Percentiles rank a stretch among this genome's conserved stretches.
These are phyloP conservation scores for Pseudoatta argentina DNA, from an alignment of 1,140 invertebrate species.

Conservation along the genomic window DNA sequence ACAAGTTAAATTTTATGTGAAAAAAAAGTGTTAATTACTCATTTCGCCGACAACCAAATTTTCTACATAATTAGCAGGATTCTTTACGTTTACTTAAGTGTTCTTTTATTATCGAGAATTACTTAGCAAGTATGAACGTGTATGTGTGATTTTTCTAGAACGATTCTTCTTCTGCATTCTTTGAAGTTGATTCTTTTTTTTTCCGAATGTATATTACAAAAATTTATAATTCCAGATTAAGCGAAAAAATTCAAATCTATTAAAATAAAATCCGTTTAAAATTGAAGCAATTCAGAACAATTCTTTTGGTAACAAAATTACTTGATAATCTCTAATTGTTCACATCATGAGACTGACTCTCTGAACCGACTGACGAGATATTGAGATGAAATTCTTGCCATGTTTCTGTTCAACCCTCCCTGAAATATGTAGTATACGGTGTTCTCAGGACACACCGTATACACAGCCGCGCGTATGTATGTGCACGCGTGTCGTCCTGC, in stretches of 20 bases:
- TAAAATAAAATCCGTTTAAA: not conserved
- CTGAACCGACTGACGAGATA: too few species aligned
- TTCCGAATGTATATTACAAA: not conserved
- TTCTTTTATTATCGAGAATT: not conserved
- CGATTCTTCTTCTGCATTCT: not conserved
- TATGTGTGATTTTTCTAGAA: not conserved
- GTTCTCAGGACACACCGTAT: constrained; percentile 42
- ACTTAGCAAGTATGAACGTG: not conserved
- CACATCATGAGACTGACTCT: not conserved
- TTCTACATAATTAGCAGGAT: too few species aligned
- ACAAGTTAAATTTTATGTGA: too few species aligned
- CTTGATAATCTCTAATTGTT: not conserved
- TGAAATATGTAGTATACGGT: not conserved
- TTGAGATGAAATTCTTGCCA: constrained; percentile 7
- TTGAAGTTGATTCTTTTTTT: not conserved
- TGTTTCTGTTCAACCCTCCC: not conserved
- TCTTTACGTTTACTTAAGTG: too few species aligned
- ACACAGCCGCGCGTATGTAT: not conserved
- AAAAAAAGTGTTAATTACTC: too few species aligned
- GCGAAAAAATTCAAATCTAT: not conserved
- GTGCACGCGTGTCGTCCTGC: constrained; percentile 39
- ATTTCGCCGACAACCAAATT: too few species aligned
- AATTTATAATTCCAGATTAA: constrained; percentile 3
- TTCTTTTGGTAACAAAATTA: not conserved
- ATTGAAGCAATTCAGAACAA: not conserved